Percentiles rank a stretch among this genome's conserved stretches.
phyloP scores from a whole-genome alignment of 2,797 vertebrate species.

The Euphonia xanthogaster region DNA sequence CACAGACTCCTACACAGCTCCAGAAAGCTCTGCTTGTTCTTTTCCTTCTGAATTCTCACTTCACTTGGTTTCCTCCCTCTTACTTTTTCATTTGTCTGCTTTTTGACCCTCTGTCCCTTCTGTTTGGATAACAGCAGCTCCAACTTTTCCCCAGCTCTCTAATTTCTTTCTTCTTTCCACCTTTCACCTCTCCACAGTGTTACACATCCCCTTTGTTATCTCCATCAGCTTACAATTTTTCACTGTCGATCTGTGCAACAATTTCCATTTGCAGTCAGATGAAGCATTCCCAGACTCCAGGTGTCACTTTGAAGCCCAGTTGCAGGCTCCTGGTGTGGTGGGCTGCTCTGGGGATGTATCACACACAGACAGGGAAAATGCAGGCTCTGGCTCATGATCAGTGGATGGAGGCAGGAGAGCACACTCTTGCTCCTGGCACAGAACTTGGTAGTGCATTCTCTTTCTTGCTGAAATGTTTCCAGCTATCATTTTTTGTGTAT shows the following conservation, averaged over 20 bases:
- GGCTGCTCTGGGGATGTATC: background rate
- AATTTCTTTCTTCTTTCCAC: background rate
- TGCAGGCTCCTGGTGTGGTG: background rate
- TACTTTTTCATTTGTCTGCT: background rate
- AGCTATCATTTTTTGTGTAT: background rate
- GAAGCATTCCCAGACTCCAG: background rate
- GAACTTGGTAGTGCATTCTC: background rate
- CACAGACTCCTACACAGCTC: background rate
- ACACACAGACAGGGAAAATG: background rate
- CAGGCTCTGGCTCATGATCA: background rate
- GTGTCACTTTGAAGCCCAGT: background rate
- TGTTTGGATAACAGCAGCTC: background rate
- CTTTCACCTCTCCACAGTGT: background rate
- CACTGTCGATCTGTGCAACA: background rate
- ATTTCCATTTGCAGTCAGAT: background rate
- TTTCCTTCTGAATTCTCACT: background rate
- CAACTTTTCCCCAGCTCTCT: background rate
- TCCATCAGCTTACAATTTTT: accelerated
- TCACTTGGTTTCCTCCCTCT: background rate
- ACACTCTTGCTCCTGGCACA: background rate
- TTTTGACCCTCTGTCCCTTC: background rate
- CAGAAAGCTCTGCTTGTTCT: background rate
- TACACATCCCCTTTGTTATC: background rate
- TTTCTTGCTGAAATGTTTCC: background rate
- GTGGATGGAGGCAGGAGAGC: background rate